A percentile compares a stretch with the other conserved stretches of the same genome.
These are phyloP conservation scores for Rotaria magnacalcarata DNA, from an alignment of 2,888 invertebrate genomes.

Conservation along the genomic window DNA sequence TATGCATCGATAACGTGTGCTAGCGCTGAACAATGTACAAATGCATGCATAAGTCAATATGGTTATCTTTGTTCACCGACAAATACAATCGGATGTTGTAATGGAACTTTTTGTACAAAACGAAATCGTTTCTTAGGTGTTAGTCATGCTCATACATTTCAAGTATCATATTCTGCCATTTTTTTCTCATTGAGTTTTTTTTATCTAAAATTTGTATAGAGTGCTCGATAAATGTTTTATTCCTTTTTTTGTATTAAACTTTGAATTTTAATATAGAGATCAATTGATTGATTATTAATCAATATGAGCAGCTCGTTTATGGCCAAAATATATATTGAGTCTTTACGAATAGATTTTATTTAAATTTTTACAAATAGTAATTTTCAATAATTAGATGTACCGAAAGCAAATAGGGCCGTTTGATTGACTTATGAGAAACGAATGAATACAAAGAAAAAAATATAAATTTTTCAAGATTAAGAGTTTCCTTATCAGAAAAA, in stretches of 20 bases:
- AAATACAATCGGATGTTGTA: conserved; percentile 19
- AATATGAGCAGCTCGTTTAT: too few relatives aligned
- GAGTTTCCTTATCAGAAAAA: too few relatives aligned
- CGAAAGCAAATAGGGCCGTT: too few relatives aligned
- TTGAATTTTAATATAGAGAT: not conserved
- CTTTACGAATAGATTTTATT: too few relatives aligned
- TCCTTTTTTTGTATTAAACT: not conserved
- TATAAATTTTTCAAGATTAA: too few relatives aligned
- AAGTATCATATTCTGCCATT: not conserved
- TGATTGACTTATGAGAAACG: too few relatives aligned
- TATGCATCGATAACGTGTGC: not conserved
- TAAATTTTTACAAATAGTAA: too few relatives aligned
- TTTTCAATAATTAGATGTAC: too few relatives aligned
- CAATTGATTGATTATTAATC: conserved; percentile 13
- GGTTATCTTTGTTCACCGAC: not conserved
- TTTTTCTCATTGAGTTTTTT: not conserved
- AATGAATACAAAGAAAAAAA: too few relatives aligned
- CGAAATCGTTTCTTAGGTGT: conserved; percentile 6
- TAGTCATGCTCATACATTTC: not conserved
- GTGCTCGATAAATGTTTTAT: not conserved
- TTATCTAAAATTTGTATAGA: not conserved
- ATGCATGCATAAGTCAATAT: conserved; percentile 16
- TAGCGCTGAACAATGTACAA: conserved; percentile 25
- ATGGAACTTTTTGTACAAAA: not conserved
- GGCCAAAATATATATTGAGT: too few relatives aligned